Base-by-base conservation (phyloP, 2,888 invertebrate genomes). In the Nymphalis polychloros region DNA sequence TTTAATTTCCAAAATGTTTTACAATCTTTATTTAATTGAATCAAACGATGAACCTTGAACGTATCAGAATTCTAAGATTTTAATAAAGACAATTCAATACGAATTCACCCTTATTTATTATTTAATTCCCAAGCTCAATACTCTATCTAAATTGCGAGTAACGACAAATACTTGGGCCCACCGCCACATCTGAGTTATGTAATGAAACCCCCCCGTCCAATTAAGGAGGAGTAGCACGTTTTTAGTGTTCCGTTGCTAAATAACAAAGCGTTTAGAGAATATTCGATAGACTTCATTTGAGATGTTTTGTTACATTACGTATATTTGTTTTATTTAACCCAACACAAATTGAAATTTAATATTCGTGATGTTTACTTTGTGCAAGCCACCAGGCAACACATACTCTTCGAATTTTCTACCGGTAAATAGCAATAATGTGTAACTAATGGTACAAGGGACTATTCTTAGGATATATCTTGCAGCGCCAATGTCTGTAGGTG, bases 91-190 rank as follows among this genome's bases (percentile, higher is more conserved):
- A 23, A 23, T 20, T 52, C 10, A 23, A 52, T 52, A 52, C 23
- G 7, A 20, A 52, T 52, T 59, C 41, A 59, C 10, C 59, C 17
- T 41, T 59, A 46, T 63, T 63, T 52, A 49, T 41, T 41, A 50
- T 27, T 52, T 63, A 17, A 53, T 41, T 41, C 53, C 41, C n/a
- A n/a, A 55, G 16, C 17, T 20, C 48, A 60, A 48, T 59, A 49
- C 61, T 53, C 52, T 41, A 65, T 61, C 57, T 66, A 57, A 41
- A 71, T 64, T 66, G 64, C 63, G 57, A 66, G 59, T 65, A 55
- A 60, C 49, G 20, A 55, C 59, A 62, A 61, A 70, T 65, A 48
- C 65, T 31, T 59, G 19, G 60, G 49, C 23, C 46, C 47, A 35
- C 64, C 64, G 49, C 49, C 55, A 41, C 57, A 20, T 49, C 55